phyloP scores from a whole-genome alignment of 30 jellyfish, hydroid and myxozoan species.

The Aurelia aurita complex sp. Pacific region DNA sequence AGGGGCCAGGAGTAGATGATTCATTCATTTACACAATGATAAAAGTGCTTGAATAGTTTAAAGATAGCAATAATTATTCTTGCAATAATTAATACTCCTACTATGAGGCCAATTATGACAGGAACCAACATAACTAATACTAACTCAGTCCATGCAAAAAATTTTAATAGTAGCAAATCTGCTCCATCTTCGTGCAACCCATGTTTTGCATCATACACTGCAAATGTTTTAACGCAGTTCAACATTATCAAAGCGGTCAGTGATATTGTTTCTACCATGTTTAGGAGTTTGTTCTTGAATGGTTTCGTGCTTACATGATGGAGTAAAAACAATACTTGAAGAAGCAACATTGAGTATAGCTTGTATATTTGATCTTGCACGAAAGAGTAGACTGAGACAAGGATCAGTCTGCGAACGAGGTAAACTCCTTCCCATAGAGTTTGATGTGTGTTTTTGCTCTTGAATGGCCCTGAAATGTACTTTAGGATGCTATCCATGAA shows the following conservation, averaged over 20 bases:
- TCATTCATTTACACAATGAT: no score
- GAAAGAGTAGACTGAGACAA: neutral
- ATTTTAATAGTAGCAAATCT: neutral
- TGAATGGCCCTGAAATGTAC: slow-evolving; percentile 19
- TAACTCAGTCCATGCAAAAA: slow-evolving; percentile 3
- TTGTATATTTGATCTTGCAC: slow-evolving; percentile 10
- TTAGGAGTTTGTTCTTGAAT: slow-evolving; percentile 36
- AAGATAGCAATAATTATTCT: neutral
- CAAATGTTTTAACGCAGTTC: slow-evolving; percentile 2
- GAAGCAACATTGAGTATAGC: slow-evolving; percentile 4
- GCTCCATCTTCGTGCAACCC: slow-evolving; percentile 3
- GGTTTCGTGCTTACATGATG: slow-evolving; percentile 42
- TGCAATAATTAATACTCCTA: neutral
- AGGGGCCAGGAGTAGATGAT: no score
- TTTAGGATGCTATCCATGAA: neutral
- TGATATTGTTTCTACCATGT: slow-evolving; percentile 44
- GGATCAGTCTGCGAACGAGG: slow-evolving; percentile 42
- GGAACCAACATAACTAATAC: neutral
- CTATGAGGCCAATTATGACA: neutral
- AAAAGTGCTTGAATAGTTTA: neutral
- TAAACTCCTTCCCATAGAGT: slow-evolving; percentile 42
- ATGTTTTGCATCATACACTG: slow-evolving; percentile 7
- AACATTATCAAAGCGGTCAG: slow-evolving; percentile 24
- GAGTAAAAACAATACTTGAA: slow-evolving; percentile 37
- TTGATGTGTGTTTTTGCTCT: neutral